Percentiles rank a stretch among this genome's conserved stretches.
These are phyloP conservation scores for Pyrochroa serraticornis DNA, from an alignment of 2,888 invertebrate species.

Conservation along the genomic window DNA sequence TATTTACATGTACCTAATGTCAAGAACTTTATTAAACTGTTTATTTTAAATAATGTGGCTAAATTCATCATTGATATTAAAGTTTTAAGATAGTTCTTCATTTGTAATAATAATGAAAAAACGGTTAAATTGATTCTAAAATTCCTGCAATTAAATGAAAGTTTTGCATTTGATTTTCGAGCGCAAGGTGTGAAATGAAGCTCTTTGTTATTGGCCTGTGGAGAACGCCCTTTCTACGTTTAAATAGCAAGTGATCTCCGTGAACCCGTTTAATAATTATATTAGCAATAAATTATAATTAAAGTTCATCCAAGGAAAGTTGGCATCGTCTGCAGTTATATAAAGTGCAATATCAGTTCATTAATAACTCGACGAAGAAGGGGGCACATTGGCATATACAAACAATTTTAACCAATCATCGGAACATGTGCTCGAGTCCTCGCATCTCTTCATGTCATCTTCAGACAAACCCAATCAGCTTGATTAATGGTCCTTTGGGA, in stretches of 20 bases:
- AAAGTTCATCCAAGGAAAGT: constrained; percentile 42
- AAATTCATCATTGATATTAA: no score
- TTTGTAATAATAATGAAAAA: no score
- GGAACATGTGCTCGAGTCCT: constrained; percentile 35
- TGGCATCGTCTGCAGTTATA: constrained; percentile 40
- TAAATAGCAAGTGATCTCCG: constrained; percentile 37
- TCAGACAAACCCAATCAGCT: constrained; percentile 36
- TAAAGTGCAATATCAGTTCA: constrained; percentile 44
- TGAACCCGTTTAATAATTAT: constrained; percentile 43
- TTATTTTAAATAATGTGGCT: no score
- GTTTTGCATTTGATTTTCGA: background rate
- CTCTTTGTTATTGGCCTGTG: no score
- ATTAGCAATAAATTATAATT: constrained; percentile 44
- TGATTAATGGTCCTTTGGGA: constrained; percentile 35
- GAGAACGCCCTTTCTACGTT: background rate
- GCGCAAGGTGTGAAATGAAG: background rate
- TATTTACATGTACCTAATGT: no score
- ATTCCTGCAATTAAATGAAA: no score
- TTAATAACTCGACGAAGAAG: constrained; percentile 42
- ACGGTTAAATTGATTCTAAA: no score
- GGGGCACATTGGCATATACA: constrained; percentile 30
- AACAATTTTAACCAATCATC: constrained; percentile 37
- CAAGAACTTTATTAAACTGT: no score
- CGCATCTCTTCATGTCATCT: constrained; percentile 30
- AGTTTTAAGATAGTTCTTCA: no score